Conservation (phyloP, 2,113 vertebrate genomes). For the Pteruthius melanotis region DNA sequence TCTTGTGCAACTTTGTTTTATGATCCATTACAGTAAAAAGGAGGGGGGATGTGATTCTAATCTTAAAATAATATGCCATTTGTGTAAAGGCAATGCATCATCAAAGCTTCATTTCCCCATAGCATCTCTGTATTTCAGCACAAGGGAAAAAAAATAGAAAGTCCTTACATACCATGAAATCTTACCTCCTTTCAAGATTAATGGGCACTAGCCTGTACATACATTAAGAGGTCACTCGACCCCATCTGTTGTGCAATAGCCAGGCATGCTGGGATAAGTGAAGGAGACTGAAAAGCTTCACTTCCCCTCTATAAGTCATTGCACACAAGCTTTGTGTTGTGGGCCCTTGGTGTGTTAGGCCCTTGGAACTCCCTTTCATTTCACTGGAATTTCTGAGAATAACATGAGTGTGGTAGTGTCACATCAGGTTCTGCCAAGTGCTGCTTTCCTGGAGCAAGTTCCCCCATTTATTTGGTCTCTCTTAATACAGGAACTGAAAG, state of each 20-base stretch:
- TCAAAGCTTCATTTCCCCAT: neutral
- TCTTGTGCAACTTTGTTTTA: conserved; percentile 13
- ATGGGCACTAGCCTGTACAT: neutral
- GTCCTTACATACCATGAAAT: neutral
- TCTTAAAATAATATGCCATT: conserved; percentile 37
- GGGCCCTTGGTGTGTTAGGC: rapidly evolving
- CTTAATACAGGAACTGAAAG: neutral
- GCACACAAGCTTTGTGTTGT: neutral
- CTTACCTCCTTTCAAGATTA: conserved; percentile 23
- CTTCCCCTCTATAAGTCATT: neutral
- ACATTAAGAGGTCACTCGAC: neutral
- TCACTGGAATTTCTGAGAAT: neutral
- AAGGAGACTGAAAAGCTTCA: neutral
- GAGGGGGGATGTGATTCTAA: conserved; percentile 17
- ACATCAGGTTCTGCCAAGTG: neutral
- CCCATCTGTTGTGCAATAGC: conserved; percentile 11
- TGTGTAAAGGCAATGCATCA: conserved; percentile 2
- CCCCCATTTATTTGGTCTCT: neutral
- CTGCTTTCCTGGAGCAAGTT: neutral
- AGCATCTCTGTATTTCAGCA: neutral
- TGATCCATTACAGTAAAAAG: neutral
- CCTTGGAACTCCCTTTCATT: neutral
- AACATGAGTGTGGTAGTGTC: rapidly evolving
- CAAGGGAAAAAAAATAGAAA: neutral
- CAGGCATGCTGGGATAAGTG: neutral